Conservation (phyloP, 2,888 invertebrate genomes). For the Aquatica leii region DNA sequence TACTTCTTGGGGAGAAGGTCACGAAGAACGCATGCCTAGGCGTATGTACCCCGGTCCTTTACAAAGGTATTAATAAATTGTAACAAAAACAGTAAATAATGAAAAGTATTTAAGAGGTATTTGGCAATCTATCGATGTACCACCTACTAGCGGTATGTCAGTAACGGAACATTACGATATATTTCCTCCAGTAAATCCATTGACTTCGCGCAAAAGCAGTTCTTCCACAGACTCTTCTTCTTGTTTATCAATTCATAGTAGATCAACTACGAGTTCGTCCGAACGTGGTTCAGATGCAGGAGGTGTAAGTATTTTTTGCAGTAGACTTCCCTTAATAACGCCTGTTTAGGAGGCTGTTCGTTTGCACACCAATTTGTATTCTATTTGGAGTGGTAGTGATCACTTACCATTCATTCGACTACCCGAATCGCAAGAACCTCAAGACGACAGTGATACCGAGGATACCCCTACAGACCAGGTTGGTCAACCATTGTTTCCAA, state of each 20-base stretch:
- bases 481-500: slow-evolving; percentile 54
- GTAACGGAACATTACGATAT: slow-evolving; percentile 60
- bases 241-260: slow-evolving; percentile 66
- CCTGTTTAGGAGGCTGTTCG: slow-evolving; percentile 55
- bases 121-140: slow-evolving; percentile 59
- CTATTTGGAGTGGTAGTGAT: slow-evolving; percentile 62
- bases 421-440: slow-evolving; percentile 61
- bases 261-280: slow-evolving; percentile 64
- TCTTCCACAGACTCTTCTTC: slow-evolving; percentile 69
- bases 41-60: slow-evolving; percentile 56
- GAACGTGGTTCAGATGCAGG: slow-evolving; percentile 61
- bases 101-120: slow-evolving; percentile 50
- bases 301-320: slow-evolving; percentile 44
- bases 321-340: neutral
- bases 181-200: slow-evolving; percentile 57
- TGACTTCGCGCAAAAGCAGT: slow-evolving; percentile 67
- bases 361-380: slow-evolving; percentile 59
- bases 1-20: slow-evolving; percentile 55
- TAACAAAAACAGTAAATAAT: neutral
- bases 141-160: slow-evolving; percentile 56
- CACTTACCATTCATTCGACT: slow-evolving; percentile 60
- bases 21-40: slow-evolving; percentile 58
- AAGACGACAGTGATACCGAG: slow-evolving; percentile 60
- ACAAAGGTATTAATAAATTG: slow-evolving; percentile 51
- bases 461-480: slow-evolving; percentile 57